These are phyloP conservation scores for Carterocephalus palaemon DNA, from an alignment of 2,888 invertebrate genomes.

Conservation along the genomic window DNA sequence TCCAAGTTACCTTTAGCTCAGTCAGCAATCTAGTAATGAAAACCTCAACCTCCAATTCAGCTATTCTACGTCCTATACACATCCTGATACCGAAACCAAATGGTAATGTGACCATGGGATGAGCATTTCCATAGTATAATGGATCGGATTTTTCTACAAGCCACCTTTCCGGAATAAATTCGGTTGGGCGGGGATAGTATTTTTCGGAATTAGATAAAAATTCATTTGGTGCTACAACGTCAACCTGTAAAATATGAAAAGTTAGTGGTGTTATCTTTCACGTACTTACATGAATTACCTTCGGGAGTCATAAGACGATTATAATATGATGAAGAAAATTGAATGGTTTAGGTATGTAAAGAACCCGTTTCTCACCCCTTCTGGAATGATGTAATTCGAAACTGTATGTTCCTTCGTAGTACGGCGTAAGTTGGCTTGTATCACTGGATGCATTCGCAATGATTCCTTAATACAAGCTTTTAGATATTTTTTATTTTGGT, in stretches of 20 bases:
- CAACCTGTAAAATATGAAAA: constrained; percentile 75
- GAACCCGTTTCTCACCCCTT: constrained; percentile 60
- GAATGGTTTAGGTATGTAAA: no score
- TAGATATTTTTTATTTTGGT: constrained; percentile 63
- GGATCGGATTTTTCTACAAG: constrained; percentile 72
- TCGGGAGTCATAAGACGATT: no score
- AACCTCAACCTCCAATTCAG: constrained; percentile 83
- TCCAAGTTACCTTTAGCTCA: constrained; percentile 54
- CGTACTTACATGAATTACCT: no score
- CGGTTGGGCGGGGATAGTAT: constrained; percentile 76
- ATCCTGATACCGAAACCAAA: constrained; percentile 84
- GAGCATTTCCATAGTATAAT: constrained; percentile 64
- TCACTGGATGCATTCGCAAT: constrained; percentile 62
- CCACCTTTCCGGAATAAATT: constrained; percentile 85
- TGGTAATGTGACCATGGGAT: constrained; percentile 81
- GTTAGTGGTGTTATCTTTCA: no score
- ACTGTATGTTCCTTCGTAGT: constrained; percentile 63
- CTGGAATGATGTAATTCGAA: constrained; percentile 61
- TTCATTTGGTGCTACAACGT: constrained; percentile 86
- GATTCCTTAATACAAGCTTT: constrained; percentile 83
- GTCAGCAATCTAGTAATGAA: constrained; percentile 59
- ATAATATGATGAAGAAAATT: no score
- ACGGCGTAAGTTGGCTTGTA: constrained; percentile 57
- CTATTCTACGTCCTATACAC: constrained; percentile 85
- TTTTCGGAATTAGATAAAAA: constrained; percentile 77